Evolutionary conservation across 2,113 vertebrate genomes (phyloP), one percentile per base, ranked within the genome.

Genomic region (Prochilodus magdalenae): DNA sequence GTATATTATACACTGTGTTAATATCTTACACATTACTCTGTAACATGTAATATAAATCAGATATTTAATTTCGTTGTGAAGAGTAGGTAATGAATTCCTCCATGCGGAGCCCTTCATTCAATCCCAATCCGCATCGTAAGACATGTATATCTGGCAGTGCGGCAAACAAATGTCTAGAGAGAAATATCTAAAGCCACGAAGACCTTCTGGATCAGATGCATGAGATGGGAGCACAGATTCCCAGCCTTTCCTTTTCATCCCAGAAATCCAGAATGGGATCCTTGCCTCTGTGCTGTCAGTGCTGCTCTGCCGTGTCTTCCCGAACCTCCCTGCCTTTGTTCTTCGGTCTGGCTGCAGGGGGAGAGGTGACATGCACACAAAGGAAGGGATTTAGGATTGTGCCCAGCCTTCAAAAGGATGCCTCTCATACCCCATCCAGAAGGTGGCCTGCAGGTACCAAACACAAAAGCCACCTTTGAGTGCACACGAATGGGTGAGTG

Each of bases 401-500:
- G 81, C n/a, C 30, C 72, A 65, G 26, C 47, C 29, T 51, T 24
- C 57, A 73, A 71, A 60, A 70, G 24, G 66, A 27, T 13, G 66
- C 6, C 65, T 47, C 47, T 83, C 75, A 51, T 49, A 26, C 79
- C 11, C 7, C 47, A 59, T 62, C 74, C 30, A 67, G 13, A 18
- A 82, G 75, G 83, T 79, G 69, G 12, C 33, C 44, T 27, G 33
- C n/a, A 44, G 67, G 14, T 29, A 26, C 7, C 33, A 36, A 75
- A 82, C 81, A 88, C 74, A 85, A 86, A 86, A 84, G 75, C 77
- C 30, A 18, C 40, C 75, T 87, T 84, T 83, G 44, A 57, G 67
- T 72, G 83, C 63, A 73, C 70, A 63, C 44, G 59, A 86, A 51
- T 15, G 14, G 12, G 1, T 5, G 47, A 12, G 16, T 82, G 79